A percentile compares a stretch with the other conserved stretches of the same genome.
Conservation (phyloP, 1,140 invertebrate species). For the Drosophila neocordata region DNA sequence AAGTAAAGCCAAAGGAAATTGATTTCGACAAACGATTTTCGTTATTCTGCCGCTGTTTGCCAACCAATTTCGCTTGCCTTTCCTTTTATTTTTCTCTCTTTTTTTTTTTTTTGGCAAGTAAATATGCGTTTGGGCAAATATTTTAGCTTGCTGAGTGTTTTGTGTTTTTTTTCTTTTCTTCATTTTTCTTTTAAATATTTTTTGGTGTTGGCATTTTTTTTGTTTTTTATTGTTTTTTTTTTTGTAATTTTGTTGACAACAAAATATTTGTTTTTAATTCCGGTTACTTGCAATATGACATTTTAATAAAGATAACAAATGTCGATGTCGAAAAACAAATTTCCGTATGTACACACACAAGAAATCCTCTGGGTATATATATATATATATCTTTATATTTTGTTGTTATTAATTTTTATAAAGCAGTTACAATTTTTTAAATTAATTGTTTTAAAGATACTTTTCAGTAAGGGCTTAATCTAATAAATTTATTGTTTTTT, state of each 20-base stretch:
- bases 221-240: constrained; percentile 11
- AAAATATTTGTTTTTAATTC: constrained; percentile 77
- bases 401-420: neutral
- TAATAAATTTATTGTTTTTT: too few relatives aligned
- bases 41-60: constrained; percentile 59
- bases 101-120: constrained; percentile 44
- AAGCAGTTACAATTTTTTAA: too few relatives aligned
- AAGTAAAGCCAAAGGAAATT: constrained; percentile 53
- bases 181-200: constrained; percentile 24
- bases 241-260: constrained; percentile 26
- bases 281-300: constrained; percentile 52
- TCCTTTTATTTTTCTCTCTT: constrained; percentile 35
- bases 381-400: neutral
- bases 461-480: too few relatives aligned
- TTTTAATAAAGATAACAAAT: constrained; percentile 58
- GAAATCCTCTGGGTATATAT: neutral
- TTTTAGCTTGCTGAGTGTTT: constrained; percentile 61
- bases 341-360: neutral
- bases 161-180: constrained; percentile 32
- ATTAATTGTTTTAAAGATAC: neutral
- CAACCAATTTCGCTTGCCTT: constrained; percentile 65
- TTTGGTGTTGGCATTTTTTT: constrained; percentile 15
- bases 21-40: constrained; percentile 63
- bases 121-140: constrained; percentile 75
- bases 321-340: neutral